These are phyloP conservation scores for Agelas oroides DNA, from an alignment of 37 sponge, comb jelly and placozoan genomes.

Conservation along the genomic window DNA sequence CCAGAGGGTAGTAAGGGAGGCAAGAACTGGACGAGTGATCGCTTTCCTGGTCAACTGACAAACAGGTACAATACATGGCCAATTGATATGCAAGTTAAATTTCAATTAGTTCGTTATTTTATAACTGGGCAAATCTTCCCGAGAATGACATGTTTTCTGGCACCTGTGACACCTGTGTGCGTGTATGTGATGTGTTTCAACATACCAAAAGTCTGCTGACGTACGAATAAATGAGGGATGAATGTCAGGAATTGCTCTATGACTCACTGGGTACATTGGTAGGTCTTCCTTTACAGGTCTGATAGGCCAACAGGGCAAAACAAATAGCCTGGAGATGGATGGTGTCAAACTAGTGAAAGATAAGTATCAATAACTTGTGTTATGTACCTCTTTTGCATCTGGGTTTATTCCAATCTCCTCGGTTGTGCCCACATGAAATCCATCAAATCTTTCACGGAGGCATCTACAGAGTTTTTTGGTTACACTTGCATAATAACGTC, in stretches of 20 bases:
- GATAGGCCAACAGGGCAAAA: slow-evolving; percentile 72
- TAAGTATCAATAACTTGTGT: too few relatives aligned
- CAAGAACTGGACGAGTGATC: slow-evolving; percentile 43
- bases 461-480: slow-evolving; percentile 1
- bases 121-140: slow-evolving; percentile 66
- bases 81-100: too few relatives aligned
- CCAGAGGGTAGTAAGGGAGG: slow-evolving; percentile 27
- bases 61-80: too few relatives aligned
- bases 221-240: too few relatives aligned
- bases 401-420: slow-evolving; percentile 54
- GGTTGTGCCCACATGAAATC: slow-evolving; percentile 21
- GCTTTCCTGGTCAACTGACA: slow-evolving; percentile 9
- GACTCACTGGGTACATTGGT: slow-evolving; percentile 48
- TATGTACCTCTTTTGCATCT: slow-evolving; percentile 79
- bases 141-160: slow-evolving; percentile 47
- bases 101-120: neutral
- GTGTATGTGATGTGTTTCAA: too few relatives aligned
- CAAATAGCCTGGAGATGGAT: slow-evolving; percentile 66
- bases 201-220: too few relatives aligned
- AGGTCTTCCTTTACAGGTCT: slow-evolving; percentile 29
- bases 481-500: too few relatives aligned
- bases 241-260: too few relatives aligned
- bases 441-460: slow-evolving; percentile 22
- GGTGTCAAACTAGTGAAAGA: neutral
- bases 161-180: slow-evolving; percentile 66